phyloP scores from a whole-genome alignment of 2,113 vertebrate species.

The Tragulus kanchil region DNA sequence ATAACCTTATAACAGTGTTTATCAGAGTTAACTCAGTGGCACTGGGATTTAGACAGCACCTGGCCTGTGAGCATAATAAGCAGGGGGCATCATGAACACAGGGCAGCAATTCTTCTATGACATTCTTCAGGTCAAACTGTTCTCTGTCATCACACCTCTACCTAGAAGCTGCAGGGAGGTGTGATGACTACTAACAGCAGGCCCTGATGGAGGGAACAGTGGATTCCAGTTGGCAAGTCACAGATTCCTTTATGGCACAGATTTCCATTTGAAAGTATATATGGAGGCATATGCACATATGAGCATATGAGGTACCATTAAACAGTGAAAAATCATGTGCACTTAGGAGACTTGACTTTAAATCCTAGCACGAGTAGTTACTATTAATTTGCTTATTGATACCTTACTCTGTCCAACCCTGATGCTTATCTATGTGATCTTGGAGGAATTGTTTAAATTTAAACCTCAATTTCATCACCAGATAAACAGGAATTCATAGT shows the following conservation, averaged over 20 bases:
- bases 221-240: background rate
- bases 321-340: background rate
- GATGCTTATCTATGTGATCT: background rate
- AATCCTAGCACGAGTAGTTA: background rate
- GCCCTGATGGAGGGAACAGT: background rate
- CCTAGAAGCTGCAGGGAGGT: background rate
- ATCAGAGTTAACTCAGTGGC: background rate
- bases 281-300: no score
- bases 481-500: background rate
- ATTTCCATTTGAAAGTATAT: background rate
- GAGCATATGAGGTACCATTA: background rate
- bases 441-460: background rate
- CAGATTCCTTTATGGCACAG: background rate
- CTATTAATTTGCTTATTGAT: background rate
- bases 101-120: background rate
- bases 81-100: background rate
- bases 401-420: background rate
- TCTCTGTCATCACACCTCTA: background rate
- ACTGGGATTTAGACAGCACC: background rate
- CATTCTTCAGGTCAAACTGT: background rate
- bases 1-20: background rate
- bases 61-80: background rate
- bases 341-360: background rate
- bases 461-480: slow-evolving; percentile 1
- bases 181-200: background rate